phyloP scores from a whole-genome alignment of 2,888 invertebrate genomes.

The Sminthurides aquaticus region DNA sequence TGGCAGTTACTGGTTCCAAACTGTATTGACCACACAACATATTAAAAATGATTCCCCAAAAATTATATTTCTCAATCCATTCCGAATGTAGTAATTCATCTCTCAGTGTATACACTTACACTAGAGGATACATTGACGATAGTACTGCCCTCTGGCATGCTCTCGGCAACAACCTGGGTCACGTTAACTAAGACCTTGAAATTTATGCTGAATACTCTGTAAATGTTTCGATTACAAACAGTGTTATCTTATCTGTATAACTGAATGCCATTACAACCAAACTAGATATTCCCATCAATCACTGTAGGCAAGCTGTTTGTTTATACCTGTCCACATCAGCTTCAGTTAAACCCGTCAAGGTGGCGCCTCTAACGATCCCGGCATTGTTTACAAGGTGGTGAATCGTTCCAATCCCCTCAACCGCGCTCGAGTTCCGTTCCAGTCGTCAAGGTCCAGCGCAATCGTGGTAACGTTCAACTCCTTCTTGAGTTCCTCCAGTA shows the following conservation, averaged over 20 bases:
- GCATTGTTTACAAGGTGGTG: not conserved
- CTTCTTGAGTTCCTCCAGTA: not conserved
- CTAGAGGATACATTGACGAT: conserved; percentile 9
- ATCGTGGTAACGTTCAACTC: not conserved
- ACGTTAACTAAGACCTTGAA: conserved; percentile 10
- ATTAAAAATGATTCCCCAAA: too few species aligned
- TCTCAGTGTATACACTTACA: too few species aligned
- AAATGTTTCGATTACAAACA: too few species aligned
- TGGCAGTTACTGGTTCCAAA: not conserved
- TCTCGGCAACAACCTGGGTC: not conserved
- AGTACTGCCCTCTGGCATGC: conserved; percentile 9
- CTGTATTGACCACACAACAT: too few species aligned
- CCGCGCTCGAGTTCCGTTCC: not conserved
- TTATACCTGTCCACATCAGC: too few species aligned
- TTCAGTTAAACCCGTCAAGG: too few species aligned
- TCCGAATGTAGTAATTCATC: too few species aligned
- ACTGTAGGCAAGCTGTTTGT: too few species aligned
- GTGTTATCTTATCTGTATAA: too few species aligned
- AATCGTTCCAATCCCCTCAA: not conserved
- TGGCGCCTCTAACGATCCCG: not conserved
- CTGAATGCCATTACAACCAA: too few species aligned
- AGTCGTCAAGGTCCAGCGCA: not conserved
- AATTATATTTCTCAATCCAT: too few species aligned
- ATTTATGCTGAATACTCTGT: conserved; percentile 4
- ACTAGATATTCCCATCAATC: too few species aligned